Evolutionary conservation across 2,888 invertebrate genomes (phyloP), one percentile per base, ranked within the genome.

Genomic region (Ophion ellenae): DNA sequence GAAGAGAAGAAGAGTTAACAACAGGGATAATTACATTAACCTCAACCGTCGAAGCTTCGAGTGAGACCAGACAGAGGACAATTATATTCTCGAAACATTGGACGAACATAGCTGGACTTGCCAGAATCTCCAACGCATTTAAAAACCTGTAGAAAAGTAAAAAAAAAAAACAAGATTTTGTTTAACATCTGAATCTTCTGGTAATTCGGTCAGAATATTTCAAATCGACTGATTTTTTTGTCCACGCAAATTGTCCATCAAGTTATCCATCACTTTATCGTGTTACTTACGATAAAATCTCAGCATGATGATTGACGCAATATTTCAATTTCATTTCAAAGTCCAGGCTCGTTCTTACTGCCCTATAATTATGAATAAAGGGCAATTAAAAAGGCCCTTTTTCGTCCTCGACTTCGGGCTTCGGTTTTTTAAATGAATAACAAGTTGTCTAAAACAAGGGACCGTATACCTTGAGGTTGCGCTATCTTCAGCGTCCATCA

Each of bases 31-130:
- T 88, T 86, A 91, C 91, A 81, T 86, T 88, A 69, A 90, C 77
- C 86, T 89, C 64, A 40, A 90, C 81, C 0, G 88, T 83, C 45
- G 89, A 87, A 32, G 84, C 87, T 74, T 91, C 89, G 40, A 91
- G 88, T 6, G 90, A 90, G n/a, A 90, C 86, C 28, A 91, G 76
- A 80, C 91, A 91, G 6, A 91, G 67, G 36, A 89, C 75, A 64
- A 87, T 70, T 28, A 90, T 88, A 61, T 86, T 90, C 66, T 89
- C 88, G 24, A 90, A 47, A 69, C 91, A 91, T 75, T 91, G 89
- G 5, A 87, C 81, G 69, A 91, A 91, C 90, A 90, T 90, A 9
- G 86, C 84, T 6, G 88, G 89, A 73, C 89, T 86, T 14, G 87
- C 82, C 10, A 90, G 81, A 45, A 70, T 82, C 80, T 88, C 87